Base-by-base conservation (phyloP, 2,888 invertebrate species). In the Cephonodes hylas region DNA sequence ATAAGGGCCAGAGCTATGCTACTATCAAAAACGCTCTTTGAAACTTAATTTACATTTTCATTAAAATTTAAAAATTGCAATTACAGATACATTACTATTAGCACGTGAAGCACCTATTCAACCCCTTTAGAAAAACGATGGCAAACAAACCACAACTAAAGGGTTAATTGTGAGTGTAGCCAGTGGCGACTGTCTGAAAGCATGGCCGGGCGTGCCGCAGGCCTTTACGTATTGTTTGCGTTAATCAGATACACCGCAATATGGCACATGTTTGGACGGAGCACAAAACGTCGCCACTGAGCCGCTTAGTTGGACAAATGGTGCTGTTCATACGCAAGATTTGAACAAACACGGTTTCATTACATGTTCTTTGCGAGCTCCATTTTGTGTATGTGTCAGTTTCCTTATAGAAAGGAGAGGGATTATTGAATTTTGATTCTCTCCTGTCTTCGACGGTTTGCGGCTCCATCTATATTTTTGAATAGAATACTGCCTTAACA, bases 201-300 rank as follows among this genome's bases (percentile, higher is more conserved):
- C 53, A 42, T 6, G 23, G 25, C 22, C 8, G 15, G 25, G 7
- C 23, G 1, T 13, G 53, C 53, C 60, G 42, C 60, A n/a, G 42
- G 71, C 74, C 73, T 76, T 77, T 79, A 78, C 79, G 75, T 75
- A 75, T 76, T 88, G 88, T 88, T 88, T 86, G 87, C 78, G 78
- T 76, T 89, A 89, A 89, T 89, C 88, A 85, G 88, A 88, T 89
- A 88, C 80, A 81, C 66, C 62, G 75, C 89, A 89, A 89, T 89
- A 88, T 89, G 88, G 78, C 83, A 74, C 83, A 78, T 89, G 89
- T 88, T 88, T 86, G 81, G 67, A 69, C 66, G 66, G 62, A 61
- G 65, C 69, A 74, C 77, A 76, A 76, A 73, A 79, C 75, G 74
- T 80, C 76, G 82, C 7, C 34, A 34, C 53, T 53, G 53, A 53